Evolutionary conservation across 1,140 invertebrate genomes (phyloP), one percentile per base, ranked within the genome.

Genomic region (Bombyx mandarina): DNA sequence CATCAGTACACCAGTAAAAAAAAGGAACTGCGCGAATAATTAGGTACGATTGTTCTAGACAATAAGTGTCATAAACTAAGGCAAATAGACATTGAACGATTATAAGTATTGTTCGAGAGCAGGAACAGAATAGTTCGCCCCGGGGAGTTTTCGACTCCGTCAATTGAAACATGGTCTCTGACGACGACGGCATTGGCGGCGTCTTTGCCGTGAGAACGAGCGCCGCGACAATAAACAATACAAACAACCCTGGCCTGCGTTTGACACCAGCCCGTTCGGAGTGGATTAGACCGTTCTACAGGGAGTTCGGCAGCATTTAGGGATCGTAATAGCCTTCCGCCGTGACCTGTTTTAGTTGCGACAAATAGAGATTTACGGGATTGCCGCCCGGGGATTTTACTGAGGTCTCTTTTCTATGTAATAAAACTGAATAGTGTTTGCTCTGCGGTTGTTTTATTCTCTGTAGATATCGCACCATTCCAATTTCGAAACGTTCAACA

Each of bases 301-400:
- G 83, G 73, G 83, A 83, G 77, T 82, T 82, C 79, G 79, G 77
- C 80, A 81, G 81, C 79, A 81, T 83, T 84, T 83, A 83, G 81
- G 80, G 77, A 80, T 65, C 81, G 83, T 85, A 81, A 86, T 85
- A 82, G 83, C 79, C 77, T 80, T 75, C 79, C 77, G 72, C 79
- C 78, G 83, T 86, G 83, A 85, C 83, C 83, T 83, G 83, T 77
- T 86, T 86, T 81, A 86, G 79, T 83, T 81, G 83, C 77, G 81
- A 86, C 83, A 86, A 86, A 86, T 84, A 83, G 80, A 85, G 80
- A 86, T 86, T 86, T 86, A 86, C 82, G 75, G 71, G 71, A 84
- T 81, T 75, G 77, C 79, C 71, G 72, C 65, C 69, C 66, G 61
- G 72, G 73, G 73, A 77, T 82, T 82, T 78, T 70, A 72, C 72